Base-by-base conservation (phyloP, 2,113 vertebrate genomes). In the Scomber scombrus region DNA sequence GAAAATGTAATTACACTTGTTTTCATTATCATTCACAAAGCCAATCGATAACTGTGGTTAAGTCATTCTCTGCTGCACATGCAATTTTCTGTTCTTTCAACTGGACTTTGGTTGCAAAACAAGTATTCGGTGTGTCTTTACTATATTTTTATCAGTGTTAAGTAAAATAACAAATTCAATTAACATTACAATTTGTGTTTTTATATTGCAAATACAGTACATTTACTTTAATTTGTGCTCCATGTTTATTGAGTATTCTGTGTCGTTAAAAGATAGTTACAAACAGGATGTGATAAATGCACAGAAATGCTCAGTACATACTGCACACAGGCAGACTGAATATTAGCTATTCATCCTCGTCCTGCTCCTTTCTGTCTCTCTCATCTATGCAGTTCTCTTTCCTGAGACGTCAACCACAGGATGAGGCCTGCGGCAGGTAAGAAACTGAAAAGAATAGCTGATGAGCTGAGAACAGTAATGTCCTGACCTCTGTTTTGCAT, bases 341-440 rank as follows among this genome's bases (percentile, higher is more conserved):
- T 52, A 74, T n/a, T n/a, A 69, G 55, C 16, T 63, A 64, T 76
- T 71, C 65, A 83, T 79, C 78, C 72, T 71, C 65, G 81, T 79
- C 78, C 72, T 87, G 11, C 73, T 58, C 15, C 14, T 51, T 15
- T 85, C 50, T 89, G 66, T 63, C 63, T 85, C 40, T 85, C 45
- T 85, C 56, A 80, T 89, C 68, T 52, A 87, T 92, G 90, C 90
- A 98, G 97, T 94, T 95, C 96, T 96, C 96, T 97, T 79, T 95
- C 96, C 97, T 97, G 97, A 97, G 97, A 97, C 92, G 82, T 92
- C 85, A 95, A 94, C 91, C 95, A 93, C 94, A 97, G 93, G 92
- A 97, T 96, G 96, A 95, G 93, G 95, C 94, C 95, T 91, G 94
- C 89, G 93, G 94, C 96, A 96, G 95, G 97, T 99, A 95, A 94